A percentile compares a stretch with the other conserved stretches of the same genome.
phyloP scores from a whole-genome alignment of 2,888 invertebrate species.

The Macrosiphum euphorbiae region DNA sequence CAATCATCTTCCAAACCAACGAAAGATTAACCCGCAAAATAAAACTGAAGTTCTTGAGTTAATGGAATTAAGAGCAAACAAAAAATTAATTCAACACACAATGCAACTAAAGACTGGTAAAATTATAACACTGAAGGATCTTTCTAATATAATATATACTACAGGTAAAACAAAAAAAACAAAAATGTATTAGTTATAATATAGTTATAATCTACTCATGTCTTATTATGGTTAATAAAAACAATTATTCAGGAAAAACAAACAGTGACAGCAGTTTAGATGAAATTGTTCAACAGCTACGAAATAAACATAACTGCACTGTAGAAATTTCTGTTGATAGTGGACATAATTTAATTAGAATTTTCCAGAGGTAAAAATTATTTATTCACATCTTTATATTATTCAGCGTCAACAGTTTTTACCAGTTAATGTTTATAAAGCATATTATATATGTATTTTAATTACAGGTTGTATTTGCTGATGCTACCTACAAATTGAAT shows the following conservation, averaged over 20 bases:
- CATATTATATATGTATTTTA: neutral
- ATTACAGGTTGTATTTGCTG: neutral
- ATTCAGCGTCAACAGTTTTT: too few relatives aligned
- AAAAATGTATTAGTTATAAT: too few relatives aligned
- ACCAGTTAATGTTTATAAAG: neutral
- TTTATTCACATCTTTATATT: neutral
- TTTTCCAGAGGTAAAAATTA: neutral
- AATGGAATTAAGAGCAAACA: too few relatives aligned
- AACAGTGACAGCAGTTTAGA: neutral
- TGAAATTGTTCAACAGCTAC: neutral
- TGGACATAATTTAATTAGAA: neutral
- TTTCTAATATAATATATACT: too few relatives aligned
- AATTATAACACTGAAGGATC: too few relatives aligned
- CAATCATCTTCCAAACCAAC: neutral
- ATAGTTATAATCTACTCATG: too few relatives aligned
- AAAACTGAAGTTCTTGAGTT: too few relatives aligned
- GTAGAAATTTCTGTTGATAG: neutral
- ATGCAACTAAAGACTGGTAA: too few relatives aligned
- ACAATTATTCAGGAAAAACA: neutral
- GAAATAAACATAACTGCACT: neutral
- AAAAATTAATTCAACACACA: too few relatives aligned
- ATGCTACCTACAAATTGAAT: slow-evolving; percentile 5
- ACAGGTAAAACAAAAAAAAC: too few relatives aligned
- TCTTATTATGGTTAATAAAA: too few relatives aligned
- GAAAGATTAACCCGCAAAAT: too few relatives aligned